Conservation (phyloP, 2,888 invertebrate species). For the Cephalotes varians region DNA sequence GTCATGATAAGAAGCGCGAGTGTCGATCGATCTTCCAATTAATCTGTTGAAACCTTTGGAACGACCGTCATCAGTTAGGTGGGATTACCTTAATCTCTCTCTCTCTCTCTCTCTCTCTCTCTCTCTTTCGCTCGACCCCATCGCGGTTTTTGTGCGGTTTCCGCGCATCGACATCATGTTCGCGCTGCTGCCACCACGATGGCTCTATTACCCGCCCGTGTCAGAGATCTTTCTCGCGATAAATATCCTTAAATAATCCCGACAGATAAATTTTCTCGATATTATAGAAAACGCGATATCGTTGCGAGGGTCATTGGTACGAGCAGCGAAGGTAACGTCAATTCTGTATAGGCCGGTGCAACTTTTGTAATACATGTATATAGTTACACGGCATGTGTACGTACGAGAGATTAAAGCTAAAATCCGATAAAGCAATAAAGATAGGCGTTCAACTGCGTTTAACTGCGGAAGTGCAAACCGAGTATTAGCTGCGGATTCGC, state of each 20-base stretch:
- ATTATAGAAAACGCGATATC: constrained; percentile 9
- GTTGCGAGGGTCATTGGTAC: background rate
- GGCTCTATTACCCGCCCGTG: constrained; percentile 8
- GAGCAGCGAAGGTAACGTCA: background rate
- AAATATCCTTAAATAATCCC: constrained; percentile 45
- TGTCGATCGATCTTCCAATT: constrained; percentile 81
- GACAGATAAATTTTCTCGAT: background rate
- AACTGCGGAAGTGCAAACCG: constrained; percentile 41
- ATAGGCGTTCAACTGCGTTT: background rate
- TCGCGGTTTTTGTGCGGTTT: constrained; percentile 78
- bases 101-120: constrained; percentile 55
- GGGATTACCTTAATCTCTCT: constrained; percentile 82
- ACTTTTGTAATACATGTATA: background rate
- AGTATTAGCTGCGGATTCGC: constrained; percentile 29
- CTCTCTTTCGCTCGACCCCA: constrained; percentile 59
- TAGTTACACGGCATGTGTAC: background rate
- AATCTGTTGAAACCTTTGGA: constrained; percentile 84
- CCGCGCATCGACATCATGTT: constrained; percentile 75
- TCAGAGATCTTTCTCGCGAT: constrained; percentile 22
- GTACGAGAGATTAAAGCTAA: constrained; percentile 6
- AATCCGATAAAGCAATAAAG: constrained; percentile 28
- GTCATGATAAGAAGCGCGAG: constrained; percentile 19
- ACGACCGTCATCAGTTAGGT: constrained; percentile 82
- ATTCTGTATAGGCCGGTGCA: background rate
- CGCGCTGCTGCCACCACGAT: constrained; percentile 47